phyloP scores from a whole-genome alignment of 1,140 invertebrate genomes.

The Drosophila pectinifera region DNA sequence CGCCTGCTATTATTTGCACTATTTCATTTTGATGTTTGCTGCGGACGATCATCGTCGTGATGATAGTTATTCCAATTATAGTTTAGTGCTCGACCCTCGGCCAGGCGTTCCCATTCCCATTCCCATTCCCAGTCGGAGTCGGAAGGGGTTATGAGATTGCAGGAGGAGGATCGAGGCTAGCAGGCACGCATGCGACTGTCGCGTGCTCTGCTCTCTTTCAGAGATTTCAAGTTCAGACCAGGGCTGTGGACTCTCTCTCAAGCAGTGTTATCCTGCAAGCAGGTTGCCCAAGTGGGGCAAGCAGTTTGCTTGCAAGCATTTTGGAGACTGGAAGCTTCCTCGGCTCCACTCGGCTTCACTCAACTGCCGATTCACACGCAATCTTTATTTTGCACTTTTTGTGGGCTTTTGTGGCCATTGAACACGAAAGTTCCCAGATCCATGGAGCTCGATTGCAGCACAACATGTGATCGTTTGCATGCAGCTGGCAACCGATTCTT shows the following conservation, averaged over 20 bases:
- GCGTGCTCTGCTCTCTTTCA: constrained; percentile 17
- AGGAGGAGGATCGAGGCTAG: constrained; percentile 21
- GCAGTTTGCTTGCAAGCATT: constrained; percentile 1
- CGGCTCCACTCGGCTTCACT: not conserved
- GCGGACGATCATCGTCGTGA: constrained; percentile 31
- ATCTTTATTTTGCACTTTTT: not conserved
- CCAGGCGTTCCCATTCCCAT: constrained; percentile 21
- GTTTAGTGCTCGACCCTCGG: constrained; percentile 33
- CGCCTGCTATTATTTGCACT: constrained; percentile 60
- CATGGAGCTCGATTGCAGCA: constrained; percentile 36
- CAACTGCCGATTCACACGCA: constrained; percentile 24
- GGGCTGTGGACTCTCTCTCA: no score
- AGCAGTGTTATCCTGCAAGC: constrained; percentile 3
- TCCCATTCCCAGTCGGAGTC: constrained; percentile 2
- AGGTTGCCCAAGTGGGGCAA: not conserved
- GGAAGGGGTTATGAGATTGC: constrained; percentile 28
- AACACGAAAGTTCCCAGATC: constrained; percentile 46
- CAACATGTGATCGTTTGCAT: constrained; percentile 49
- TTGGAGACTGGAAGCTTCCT: not conserved
- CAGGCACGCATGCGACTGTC: constrained; percentile 32
- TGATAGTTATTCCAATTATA: constrained; percentile 54
- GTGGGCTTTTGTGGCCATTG: constrained; percentile 7
- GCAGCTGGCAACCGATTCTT: constrained; percentile 11
- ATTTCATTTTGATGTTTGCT: constrained; percentile 60
- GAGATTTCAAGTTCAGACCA: constrained; percentile 35